Evolutionary conservation across 2,797 vertebrate genomes (phyloP).

Genomic region (Pseudomugil gertrudae): DNA sequence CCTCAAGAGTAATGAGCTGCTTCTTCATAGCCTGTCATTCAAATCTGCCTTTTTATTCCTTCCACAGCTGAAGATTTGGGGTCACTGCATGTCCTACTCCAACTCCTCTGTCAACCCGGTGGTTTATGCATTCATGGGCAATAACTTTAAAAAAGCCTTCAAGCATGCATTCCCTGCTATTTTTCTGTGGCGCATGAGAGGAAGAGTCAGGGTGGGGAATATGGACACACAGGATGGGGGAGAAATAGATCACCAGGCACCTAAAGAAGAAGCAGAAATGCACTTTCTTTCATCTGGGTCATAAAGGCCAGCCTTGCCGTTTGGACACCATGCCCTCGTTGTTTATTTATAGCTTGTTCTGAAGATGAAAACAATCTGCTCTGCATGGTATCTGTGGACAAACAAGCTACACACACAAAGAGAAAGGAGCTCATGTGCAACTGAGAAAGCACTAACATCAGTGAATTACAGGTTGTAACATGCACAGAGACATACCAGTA

Average conservation of each 20-base stretch:
- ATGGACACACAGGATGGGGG: slow-evolving; percentile 25
- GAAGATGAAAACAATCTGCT: slow-evolving; percentile 32
- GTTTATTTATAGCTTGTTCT: slow-evolving; percentile 50
- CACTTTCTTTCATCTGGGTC: slow-evolving; percentile 69
- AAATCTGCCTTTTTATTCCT: slow-evolving; percentile 1
- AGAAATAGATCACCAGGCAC: slow-evolving; percentile 35
- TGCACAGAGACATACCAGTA: background rate
- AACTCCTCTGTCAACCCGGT: slow-evolving; percentile 82
- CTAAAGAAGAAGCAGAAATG: slow-evolving; percentile 62
- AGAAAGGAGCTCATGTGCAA: background rate
- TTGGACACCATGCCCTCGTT: slow-evolving; percentile 19
- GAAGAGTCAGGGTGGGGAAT: slow-evolving; percentile 42
- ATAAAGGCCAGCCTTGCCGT: slow-evolving; percentile 52
- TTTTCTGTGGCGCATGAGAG: slow-evolving; percentile 61
- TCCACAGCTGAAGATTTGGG: slow-evolving; percentile 80
- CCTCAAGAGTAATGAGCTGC: background rate
- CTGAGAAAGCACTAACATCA: background rate
- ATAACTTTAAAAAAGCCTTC: slow-evolving; percentile 83
- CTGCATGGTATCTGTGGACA: background rate
- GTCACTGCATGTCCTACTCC: slow-evolving; percentile 85
- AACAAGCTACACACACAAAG: background rate
- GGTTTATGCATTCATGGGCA: slow-evolving; percentile 83
- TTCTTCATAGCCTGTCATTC: background rate
- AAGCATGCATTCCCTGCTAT: slow-evolving; percentile 78
- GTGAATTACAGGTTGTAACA: background rate